Percentiles rank a stretch among this genome's conserved stretches.
Conservation (phyloP, 2,888 invertebrate genomes). For the Pharmacophagus antenor region DNA sequence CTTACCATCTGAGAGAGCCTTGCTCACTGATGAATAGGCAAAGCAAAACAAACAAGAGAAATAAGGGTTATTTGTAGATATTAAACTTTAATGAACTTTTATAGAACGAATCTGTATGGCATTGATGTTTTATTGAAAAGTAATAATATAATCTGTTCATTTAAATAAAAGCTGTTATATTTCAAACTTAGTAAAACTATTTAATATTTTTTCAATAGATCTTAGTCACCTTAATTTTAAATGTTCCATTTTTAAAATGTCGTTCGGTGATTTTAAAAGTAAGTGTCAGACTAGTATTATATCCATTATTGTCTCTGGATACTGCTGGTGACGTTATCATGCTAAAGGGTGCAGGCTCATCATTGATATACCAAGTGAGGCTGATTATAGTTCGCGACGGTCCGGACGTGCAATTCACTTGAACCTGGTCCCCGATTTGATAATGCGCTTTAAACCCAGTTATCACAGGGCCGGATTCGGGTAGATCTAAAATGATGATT, state of each 20-base stretch:
- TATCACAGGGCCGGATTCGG: slow-evolving; percentile 87
- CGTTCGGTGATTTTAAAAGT: slow-evolving; percentile 86
- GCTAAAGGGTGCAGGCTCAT: slow-evolving; percentile 81
- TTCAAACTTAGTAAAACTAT: neutral
- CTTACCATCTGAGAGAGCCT: too few species aligned
- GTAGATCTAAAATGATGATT: slow-evolving; percentile 81
- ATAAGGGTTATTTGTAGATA: too few species aligned
- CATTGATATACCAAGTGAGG: slow-evolving; percentile 91
- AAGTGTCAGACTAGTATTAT: slow-evolving; percentile 85
- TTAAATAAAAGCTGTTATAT: too few species aligned
- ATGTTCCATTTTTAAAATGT: slow-evolving; percentile 87
- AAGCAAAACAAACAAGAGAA: too few species aligned
- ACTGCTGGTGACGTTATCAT: slow-evolving; percentile 57
- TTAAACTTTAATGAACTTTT: too few species aligned
- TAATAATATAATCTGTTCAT: too few species aligned
- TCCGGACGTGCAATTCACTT: slow-evolving; percentile 88
- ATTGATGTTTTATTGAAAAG: too few species aligned
- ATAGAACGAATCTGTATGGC: too few species aligned
- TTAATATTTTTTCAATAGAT: neutral
- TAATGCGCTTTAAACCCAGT: slow-evolving; percentile 86
- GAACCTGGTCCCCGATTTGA: slow-evolving; percentile 86
- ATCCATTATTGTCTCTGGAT: slow-evolving; percentile 66
- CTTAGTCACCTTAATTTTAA: slow-evolving; percentile 85
- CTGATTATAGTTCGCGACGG: slow-evolving; percentile 87
- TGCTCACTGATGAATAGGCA: too few species aligned